Base-by-base conservation (phyloP, 2,797 vertebrate species). In the Tapirus indicus region DNA sequence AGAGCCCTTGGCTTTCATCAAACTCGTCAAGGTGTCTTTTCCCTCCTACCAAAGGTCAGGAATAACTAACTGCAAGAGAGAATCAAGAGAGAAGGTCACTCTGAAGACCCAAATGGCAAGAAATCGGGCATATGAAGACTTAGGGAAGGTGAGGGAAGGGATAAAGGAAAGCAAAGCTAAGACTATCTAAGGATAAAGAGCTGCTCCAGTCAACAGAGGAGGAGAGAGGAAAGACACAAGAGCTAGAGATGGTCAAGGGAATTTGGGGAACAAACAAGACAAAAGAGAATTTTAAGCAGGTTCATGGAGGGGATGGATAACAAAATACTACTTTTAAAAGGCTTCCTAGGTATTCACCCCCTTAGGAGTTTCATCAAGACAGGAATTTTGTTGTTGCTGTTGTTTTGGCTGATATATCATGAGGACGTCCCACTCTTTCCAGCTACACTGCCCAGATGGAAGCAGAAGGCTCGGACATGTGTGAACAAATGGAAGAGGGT, bases 71-170 rank as follows among this genome's bases (percentile, higher is more conserved):
- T 23, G 2, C 32, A 79, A 58, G 60, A 75, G 1, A 69, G 44
- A 82, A 62, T 1, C 21, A 13, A 7, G 35, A 23, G 16, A 69
- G 27, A 58, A 69, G 32, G 83, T 17, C 49, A 18, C 54, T 14
- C 32, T 41, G 58, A 88, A 27, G 52, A 54, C 27, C 29, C 47
- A 11, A 54, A 80, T 17, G 23, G 47, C n/a, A 52, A 58, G 54
- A 86, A 72, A 80, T 0, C 9, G 23, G 60, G 20, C 32, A 9
- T 2, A 4, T 29, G 29, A 32, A 85, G 58, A 58, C 18, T 27
- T 9, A 2, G 6, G 12, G 38, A 3, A 14, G 47, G 23, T 3
- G 17, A 7, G 20, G 5, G 8, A 27, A 62, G 14, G 6, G 0
- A 32, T 9, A 25, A n/a, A 11, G 23, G 10, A 72, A 25, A 60